phyloP scores from a whole-genome alignment of 2,888 invertebrate species.

The Peribatodes rhomboidaria region DNA sequence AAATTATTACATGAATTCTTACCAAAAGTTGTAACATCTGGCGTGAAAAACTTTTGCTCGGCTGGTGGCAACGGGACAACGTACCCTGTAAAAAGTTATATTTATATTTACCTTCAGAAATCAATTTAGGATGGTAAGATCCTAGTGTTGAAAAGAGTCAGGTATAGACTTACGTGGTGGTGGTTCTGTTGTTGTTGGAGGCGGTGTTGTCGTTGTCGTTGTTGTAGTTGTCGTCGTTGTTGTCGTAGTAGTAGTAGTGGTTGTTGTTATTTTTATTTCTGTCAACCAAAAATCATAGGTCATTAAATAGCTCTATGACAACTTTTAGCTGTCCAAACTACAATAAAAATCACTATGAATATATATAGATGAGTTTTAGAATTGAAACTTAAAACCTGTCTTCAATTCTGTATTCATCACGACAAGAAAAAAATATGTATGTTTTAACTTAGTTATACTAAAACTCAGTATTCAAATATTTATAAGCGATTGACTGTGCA shows the following conservation, averaged over 20 bases:
- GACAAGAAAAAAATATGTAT: too few relatives aligned
- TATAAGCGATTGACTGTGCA: too few relatives aligned
- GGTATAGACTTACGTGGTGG: constrained; percentile 68
- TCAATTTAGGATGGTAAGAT: too few relatives aligned
- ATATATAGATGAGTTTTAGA: too few relatives aligned
- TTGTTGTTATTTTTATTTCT: constrained; percentile 82
- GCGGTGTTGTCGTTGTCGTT: constrained; percentile 71
- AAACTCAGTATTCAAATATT: too few relatives aligned
- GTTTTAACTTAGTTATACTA: too few relatives aligned
- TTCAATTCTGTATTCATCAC: too few relatives aligned
- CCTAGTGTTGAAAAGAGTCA: not conserved
- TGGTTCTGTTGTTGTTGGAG: constrained; percentile 72
- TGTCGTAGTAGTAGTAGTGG: constrained; percentile 77
- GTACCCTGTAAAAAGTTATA: constrained; percentile 61
- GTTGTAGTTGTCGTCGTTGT: constrained; percentile 78
- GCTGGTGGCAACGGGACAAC: constrained; percentile 81
- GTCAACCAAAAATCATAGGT: constrained; percentile 36
- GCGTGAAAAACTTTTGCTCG: constrained; percentile 81
- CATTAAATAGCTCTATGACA: not conserved
- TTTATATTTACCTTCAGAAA: too few relatives aligned
- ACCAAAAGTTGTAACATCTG: constrained; percentile 82
- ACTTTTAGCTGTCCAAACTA: too few relatives aligned
- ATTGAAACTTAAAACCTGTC: too few relatives aligned
- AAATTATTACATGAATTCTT: constrained; percentile 11
- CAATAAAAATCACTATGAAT: too few relatives aligned